These are phyloP conservation scores for Muntiacus muntjak DNA, from an alignment of 2,113 vertebrate genomes.

Conservation along the genomic window DNA sequence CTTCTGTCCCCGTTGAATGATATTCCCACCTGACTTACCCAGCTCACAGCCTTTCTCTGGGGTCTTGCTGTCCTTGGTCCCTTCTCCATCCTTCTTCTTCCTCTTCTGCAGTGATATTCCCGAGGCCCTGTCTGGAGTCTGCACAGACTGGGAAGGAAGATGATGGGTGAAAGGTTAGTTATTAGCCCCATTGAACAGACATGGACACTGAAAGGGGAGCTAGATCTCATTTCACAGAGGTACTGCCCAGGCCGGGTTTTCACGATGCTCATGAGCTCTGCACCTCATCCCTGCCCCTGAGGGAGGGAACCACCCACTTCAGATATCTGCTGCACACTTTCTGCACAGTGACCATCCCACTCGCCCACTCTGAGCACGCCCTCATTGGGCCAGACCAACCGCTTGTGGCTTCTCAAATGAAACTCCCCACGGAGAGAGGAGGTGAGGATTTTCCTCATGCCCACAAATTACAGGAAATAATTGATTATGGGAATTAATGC, in stretches of 20 bases:
- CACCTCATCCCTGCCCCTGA: neutral
- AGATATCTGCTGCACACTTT: neutral
- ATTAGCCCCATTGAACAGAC: neutral
- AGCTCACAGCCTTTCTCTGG: neutral
- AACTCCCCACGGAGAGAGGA: neutral
- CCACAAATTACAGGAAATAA: constrained; percentile 66
- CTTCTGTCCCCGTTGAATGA: neutral
- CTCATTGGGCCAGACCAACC: neutral
- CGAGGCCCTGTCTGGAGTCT: neutral
- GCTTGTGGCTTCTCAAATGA: neutral
- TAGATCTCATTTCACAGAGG: neutral
- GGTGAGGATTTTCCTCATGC: neutral
- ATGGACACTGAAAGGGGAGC: neutral
- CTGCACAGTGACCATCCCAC: neutral
- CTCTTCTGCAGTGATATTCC: neutral
- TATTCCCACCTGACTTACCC: neutral
- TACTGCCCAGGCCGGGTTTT: neutral
- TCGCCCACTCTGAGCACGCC: neutral
- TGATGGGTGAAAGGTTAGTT: neutral
- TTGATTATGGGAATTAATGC: constrained; percentile 79
- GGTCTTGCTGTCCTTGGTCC: neutral
- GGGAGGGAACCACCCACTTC: neutral
- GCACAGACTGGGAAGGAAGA: neutral
- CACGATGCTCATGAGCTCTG: neutral
- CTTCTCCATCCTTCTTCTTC: neutral